phyloP scores from a whole-genome alignment of 2,888 invertebrate genomes.

The Acronicta leporina region DNA sequence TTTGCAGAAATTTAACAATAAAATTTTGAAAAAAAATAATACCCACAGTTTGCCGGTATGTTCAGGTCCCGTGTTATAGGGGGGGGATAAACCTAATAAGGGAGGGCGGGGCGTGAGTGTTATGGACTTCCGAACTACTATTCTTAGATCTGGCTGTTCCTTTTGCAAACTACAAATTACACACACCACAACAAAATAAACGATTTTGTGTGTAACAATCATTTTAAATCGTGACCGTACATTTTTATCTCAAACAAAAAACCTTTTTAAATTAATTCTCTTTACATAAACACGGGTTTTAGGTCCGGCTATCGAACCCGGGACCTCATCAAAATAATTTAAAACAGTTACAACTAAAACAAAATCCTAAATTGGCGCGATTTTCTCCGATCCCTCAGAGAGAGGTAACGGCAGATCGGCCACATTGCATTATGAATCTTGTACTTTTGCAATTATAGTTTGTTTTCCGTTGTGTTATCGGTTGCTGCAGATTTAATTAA shows the following conservation, averaged over 20 bases:
- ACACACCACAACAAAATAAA: too few relatives aligned
- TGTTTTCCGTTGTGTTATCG: constrained; percentile 67
- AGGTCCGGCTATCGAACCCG: constrained; percentile 43
- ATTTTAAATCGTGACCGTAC: constrained; percentile 19
- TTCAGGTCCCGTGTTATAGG: too few relatives aligned
- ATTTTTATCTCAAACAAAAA: constrained; percentile 27
- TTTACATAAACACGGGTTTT: constrained; percentile 32
- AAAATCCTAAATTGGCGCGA: constrained; percentile 80
- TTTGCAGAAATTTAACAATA: too few relatives aligned
- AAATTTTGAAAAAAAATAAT: too few relatives aligned
- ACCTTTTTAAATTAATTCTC: constrained; percentile 34
- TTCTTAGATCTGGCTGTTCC: too few relatives aligned
- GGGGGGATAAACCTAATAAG: too few relatives aligned
- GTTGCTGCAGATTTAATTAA: constrained; percentile 80
- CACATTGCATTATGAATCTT: constrained; percentile 62
- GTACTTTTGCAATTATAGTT: constrained; percentile 57
- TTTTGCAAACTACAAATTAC: too few relatives aligned
- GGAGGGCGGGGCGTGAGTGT: too few relatives aligned
- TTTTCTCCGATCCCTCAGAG: constrained; percentile 72
- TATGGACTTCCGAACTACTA: too few relatives aligned
- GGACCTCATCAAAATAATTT: constrained; percentile 56
- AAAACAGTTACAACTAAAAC: constrained; percentile 71
- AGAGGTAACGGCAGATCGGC: constrained; percentile 73
- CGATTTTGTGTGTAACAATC: too few relatives aligned
- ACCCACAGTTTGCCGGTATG: too few relatives aligned